Evolutionary conservation across 2,797 vertebrate genomes (phyloP).

Genomic region (Falco berigora): DNA sequence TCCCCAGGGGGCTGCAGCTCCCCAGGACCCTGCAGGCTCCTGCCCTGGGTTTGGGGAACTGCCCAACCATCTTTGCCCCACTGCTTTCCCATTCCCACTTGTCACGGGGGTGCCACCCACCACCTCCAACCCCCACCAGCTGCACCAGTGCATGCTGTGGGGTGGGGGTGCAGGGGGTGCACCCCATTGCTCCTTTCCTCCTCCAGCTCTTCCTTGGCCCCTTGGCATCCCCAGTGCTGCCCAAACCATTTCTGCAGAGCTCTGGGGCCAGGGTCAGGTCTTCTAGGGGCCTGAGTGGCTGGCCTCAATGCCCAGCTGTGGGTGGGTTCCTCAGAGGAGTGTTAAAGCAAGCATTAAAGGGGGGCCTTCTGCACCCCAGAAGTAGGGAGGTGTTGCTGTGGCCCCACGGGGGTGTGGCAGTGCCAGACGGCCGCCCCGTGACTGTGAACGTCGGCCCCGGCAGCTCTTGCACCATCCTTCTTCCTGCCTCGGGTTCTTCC

Average conservation of each 20-base stretch:
- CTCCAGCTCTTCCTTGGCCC: background rate
- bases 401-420: background rate
- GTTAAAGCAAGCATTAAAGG: fast-evolving
- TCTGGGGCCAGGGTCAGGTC: too few species aligned
- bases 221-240: fast-evolving
- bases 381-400: background rate
- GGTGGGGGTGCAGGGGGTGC: fast-evolving
- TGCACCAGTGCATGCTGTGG: background rate
- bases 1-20: background rate
- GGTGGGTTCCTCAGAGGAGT: background rate
- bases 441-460: background rate
- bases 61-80: background rate
- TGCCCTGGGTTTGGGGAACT: background rate
- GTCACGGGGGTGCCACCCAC: fast-evolving
- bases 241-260: background rate
- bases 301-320: fast-evolving
- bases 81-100: background rate
- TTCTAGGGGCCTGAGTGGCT: background rate
- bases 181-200: background rate
- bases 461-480: background rate
- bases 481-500: background rate
- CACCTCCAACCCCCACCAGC: too few species aligned
- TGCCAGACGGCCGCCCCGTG: background rate
- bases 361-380: background rate
- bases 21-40: background rate